Conservation (phyloP, 2,797 vertebrate genomes). For the Hypotaenidia philippensis region DNA sequence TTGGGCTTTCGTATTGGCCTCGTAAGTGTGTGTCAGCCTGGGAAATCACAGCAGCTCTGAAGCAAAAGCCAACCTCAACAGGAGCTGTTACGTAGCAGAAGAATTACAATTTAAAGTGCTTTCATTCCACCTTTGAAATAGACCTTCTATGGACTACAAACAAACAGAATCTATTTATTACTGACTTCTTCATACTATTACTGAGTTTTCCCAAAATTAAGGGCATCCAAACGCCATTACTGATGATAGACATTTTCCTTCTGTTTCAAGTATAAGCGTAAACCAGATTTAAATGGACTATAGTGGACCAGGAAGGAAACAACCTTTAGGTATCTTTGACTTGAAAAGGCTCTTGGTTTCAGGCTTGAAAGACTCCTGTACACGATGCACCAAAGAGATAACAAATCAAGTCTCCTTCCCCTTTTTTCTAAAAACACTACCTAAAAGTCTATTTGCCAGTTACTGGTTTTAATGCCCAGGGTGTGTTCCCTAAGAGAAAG, state of each 20-base stretch:
- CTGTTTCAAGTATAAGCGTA: background rate
- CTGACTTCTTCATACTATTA: background rate
- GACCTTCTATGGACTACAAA: background rate
- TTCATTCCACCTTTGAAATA: background rate
- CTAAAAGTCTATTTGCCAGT: background rate
- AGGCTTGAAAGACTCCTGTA: background rate
- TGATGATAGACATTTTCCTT: background rate
- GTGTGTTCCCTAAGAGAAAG: background rate
- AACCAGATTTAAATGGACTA: background rate
- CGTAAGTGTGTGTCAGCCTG: background rate
- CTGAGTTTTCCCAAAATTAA: background rate
- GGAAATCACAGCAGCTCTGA: background rate
- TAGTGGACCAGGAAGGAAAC: background rate
- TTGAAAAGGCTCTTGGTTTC: background rate
- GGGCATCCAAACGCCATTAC: background rate
- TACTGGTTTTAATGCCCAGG: background rate
- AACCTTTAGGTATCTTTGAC: background rate
- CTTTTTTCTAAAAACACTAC: background rate
- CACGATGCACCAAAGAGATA: background rate
- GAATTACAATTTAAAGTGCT: conserved; percentile 8
- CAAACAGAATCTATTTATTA: background rate
- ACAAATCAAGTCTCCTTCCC: background rate
- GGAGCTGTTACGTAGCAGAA: background rate
- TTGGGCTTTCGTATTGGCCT: background rate
- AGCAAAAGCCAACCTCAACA: background rate